These are phyloP conservation scores for Melipona bicolor DNA, from an alignment of 2,888 invertebrate species.

Conservation along the genomic window DNA sequence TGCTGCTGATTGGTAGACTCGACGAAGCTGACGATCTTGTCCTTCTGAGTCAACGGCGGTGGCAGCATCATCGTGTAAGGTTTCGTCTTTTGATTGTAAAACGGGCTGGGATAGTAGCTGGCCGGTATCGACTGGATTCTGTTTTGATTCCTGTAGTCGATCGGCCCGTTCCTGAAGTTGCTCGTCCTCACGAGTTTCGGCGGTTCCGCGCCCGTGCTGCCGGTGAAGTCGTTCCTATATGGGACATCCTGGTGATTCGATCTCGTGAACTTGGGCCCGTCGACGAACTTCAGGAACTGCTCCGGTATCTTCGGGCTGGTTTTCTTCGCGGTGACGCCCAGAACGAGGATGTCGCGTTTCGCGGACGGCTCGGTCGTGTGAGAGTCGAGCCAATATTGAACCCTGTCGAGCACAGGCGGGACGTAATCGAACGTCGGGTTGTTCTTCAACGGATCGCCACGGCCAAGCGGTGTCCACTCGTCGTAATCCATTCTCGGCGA, in stretches of 20 bases:
- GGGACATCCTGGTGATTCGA: slow-evolving; percentile 74
- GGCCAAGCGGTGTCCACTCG: slow-evolving; percentile 93
- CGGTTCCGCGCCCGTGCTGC: slow-evolving; percentile 78
- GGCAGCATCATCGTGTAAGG: slow-evolving; percentile 90
- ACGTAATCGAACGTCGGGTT: slow-evolving; percentile 95
- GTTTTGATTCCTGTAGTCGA: slow-evolving; percentile 72
- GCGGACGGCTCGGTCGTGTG: slow-evolving; percentile 86
- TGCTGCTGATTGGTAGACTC: slow-evolving; percentile 29
- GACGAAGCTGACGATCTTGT: slow-evolving; percentile 53
- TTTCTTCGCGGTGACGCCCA: slow-evolving; percentile 89
- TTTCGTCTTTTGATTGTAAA: slow-evolving; percentile 80
- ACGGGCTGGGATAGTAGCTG: slow-evolving; percentile 74
- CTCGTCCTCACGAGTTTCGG: slow-evolving; percentile 83
- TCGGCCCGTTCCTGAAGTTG: slow-evolving; percentile 70
- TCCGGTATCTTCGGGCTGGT: slow-evolving; percentile 86
- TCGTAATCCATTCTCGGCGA: slow-evolving; percentile 93
- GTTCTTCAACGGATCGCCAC: slow-evolving; percentile 92
- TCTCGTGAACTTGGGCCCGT: slow-evolving; percentile 84
- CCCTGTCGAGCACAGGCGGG: slow-evolving; percentile 91
- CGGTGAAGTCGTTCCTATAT: slow-evolving; percentile 74
- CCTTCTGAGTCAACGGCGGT: slow-evolving; percentile 86
- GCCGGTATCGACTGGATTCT: slow-evolving; percentile 73
- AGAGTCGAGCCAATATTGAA: slow-evolving; percentile 92
- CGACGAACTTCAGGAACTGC: slow-evolving; percentile 85
- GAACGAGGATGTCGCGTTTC: slow-evolving; percentile 89